These are phyloP conservation scores for Heterodera schachtii DNA, from an alignment of 1,140 invertebrate species.

Conservation along the genomic window DNA sequence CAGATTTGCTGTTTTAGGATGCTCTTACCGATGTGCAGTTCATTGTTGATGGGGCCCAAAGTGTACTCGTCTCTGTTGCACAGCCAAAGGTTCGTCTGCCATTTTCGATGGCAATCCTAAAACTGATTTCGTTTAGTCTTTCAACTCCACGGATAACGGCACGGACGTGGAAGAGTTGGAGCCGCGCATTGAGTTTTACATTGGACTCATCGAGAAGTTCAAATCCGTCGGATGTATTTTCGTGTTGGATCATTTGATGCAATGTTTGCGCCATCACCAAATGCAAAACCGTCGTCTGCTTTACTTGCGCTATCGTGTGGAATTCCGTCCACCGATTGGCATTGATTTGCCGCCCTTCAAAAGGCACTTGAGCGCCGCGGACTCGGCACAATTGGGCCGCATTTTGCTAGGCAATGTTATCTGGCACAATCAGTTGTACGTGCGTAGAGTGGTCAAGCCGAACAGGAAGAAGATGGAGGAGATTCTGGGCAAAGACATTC, in stretches of 20 bases:
- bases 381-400: not conserved
- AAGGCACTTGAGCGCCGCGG: slow-evolving; percentile 21
- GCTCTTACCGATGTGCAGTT: slow-evolving; percentile 1
- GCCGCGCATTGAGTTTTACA: slow-evolving; percentile 1
- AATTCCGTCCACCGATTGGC: not conserved
- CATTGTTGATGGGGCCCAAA: not conserved
- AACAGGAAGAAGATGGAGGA: not conserved
- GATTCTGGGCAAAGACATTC: not conserved
- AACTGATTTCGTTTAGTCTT: not conserved
- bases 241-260: slow-evolving; percentile 22
- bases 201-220: not conserved
- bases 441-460: not conserved
- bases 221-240: not conserved
- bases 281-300: not conserved
- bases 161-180: slow-evolving; percentile 15
- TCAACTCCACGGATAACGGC: not conserved
- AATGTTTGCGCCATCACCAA: not conserved
- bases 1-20: not conserved
- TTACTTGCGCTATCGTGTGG: not conserved
- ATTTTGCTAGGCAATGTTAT: slow-evolving; percentile 21
- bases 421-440: slow-evolving; percentile 12
- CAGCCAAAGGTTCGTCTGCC: slow-evolving; percentile 3
- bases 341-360: slow-evolving; percentile 16
- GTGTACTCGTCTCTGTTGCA: not conserved
- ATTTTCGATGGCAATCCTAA: not conserved